Evolutionary conservation across 53 echinoderm and acorn worm species (phyloP).

Genomic region (Echinarachnius parma): DNA sequence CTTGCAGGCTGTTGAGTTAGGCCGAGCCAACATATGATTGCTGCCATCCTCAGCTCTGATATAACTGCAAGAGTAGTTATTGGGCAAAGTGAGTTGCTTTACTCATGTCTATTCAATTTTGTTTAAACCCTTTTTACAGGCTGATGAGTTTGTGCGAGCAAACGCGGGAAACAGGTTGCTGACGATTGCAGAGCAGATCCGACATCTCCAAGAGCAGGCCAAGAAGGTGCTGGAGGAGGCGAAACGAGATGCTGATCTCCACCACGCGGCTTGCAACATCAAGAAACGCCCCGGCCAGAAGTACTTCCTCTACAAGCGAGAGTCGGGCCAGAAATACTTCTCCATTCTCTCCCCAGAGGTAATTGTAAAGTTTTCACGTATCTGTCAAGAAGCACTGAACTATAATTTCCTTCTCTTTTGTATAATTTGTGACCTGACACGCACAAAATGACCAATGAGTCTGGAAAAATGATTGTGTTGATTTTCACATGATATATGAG

Average conservation of each 20-base stretch:
- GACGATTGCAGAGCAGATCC: constrained; percentile 93
- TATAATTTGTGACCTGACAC: too few relatives aligned
- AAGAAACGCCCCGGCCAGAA: constrained; percentile 84
- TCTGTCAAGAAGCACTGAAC: too few relatives aligned
- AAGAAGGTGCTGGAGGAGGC: constrained; percentile 81
- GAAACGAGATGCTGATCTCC: constrained; percentile 85
- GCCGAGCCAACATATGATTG: too few relatives aligned
- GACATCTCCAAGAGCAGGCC: constrained; percentile 87
- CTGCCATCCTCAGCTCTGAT: too few relatives aligned
- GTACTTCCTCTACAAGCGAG: constrained; percentile 83
- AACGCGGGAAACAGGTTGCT: constrained; percentile 85
- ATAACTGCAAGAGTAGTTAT: too few relatives aligned
- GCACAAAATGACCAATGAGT: too few relatives aligned
- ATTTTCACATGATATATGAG: too few relatives aligned
- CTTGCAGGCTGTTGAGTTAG: too few relatives aligned
- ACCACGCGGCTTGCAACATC: constrained; percentile 93
- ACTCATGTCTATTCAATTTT: too few relatives aligned
- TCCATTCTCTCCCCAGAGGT: constrained; percentile 87
- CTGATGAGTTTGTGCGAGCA: constrained; percentile 86
- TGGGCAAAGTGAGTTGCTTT: too few relatives aligned
- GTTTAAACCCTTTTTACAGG: constrained; percentile 64
- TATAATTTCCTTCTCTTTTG: too few relatives aligned
- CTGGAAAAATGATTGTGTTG: too few relatives aligned
- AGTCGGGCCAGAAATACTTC: constrained; percentile 88
- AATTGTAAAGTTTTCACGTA: constrained; percentile 12